A percentile compares a stretch with the other conserved stretches of the same genome.
These are phyloP conservation scores for Actinostola sp. DNA, from an alignment of 92 coral and sea anemone genomes.

Conservation along the genomic window DNA sequence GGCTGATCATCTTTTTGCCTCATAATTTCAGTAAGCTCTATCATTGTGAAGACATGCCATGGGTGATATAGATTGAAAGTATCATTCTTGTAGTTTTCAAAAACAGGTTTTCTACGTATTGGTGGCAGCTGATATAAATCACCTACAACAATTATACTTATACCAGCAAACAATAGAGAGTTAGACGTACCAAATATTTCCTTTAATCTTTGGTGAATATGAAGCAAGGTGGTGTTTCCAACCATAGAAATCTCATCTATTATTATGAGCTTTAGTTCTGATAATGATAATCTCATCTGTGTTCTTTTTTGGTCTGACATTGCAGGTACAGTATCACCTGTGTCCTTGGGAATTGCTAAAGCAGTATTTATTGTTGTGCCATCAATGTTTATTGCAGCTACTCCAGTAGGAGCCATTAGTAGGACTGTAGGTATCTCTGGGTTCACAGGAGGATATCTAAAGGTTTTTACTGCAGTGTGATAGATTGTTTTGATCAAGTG, in stretches of 20 bases:
- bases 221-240: slow-evolving; percentile 55
- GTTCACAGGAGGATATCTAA: slow-evolving; percentile 52
- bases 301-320: too few species aligned
- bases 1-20: slow-evolving; percentile 66
- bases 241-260: slow-evolving; percentile 66
- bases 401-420: too few species aligned
- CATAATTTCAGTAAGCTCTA: slow-evolving; percentile 65
- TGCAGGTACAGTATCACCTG: too few species aligned
- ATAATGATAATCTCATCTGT: too few species aligned
- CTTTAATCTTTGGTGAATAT: slow-evolving; percentile 72
- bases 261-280: too few species aligned
- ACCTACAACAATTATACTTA: slow-evolving; percentile 56
- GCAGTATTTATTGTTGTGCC: too few species aligned
- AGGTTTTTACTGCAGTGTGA: slow-evolving; percentile 60
- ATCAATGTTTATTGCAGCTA: too few species aligned
- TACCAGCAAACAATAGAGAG: slow-evolving; percentile 69
- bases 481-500: slow-evolving; percentile 62
- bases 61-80: slow-evolving; percentile 44
- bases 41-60: slow-evolving; percentile 53
- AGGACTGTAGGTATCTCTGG: slow-evolving; percentile 67
- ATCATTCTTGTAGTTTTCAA: slow-evolving; percentile 54
- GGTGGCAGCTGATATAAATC: slow-evolving; percentile 59
- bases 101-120: slow-evolving; percentile 42
- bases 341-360: too few species aligned
- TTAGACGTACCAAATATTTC: too few species aligned